Conservation (phyloP, 2,797 vertebrate genomes). For the Hyperoplus lanceolatus region DNA sequence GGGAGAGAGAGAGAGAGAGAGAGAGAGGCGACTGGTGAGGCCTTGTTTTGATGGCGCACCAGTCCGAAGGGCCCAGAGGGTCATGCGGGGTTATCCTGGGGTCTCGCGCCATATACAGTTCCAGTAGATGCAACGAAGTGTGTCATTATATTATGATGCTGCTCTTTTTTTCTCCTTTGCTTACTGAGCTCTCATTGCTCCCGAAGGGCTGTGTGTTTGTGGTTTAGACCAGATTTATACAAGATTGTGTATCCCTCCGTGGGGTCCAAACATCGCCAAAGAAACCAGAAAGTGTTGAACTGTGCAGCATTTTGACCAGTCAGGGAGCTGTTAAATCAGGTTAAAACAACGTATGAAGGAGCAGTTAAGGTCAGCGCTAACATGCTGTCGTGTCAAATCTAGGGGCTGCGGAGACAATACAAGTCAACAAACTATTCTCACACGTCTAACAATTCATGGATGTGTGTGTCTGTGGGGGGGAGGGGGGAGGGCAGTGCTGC, state of each 20-base stretch:
- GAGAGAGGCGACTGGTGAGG: slow-evolving; percentile 57
- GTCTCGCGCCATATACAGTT: slow-evolving; percentile 77
- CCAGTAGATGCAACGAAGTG: slow-evolving; percentile 80
- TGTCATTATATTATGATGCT: slow-evolving; percentile 80
- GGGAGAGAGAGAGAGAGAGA: slow-evolving; percentile 47
- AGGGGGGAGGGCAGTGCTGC: slow-evolving; percentile 1
- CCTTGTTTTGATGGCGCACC: slow-evolving; percentile 71
- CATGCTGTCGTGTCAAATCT: slow-evolving; percentile 36
- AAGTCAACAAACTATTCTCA: slow-evolving; percentile 45
- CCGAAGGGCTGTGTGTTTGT: slow-evolving; percentile 42
- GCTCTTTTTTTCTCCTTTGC: slow-evolving; percentile 34
- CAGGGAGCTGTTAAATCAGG: slow-evolving; percentile 42
- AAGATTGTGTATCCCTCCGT: slow-evolving; percentile 21
- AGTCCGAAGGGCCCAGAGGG: slow-evolving; percentile 60
- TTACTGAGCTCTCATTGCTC: slow-evolving; percentile 42
- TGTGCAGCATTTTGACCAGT: slow-evolving; percentile 20
- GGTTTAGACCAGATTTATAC: slow-evolving; percentile 20
- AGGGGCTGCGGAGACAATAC: slow-evolving; percentile 50
- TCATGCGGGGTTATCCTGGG: slow-evolving; percentile 69
- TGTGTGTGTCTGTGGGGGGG: slow-evolving; percentile 30
- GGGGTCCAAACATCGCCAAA: slow-evolving; percentile 18
- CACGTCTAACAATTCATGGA: slow-evolving; percentile 62
- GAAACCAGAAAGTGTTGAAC: slow-evolving; percentile 33
- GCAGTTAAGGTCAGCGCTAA: slow-evolving; percentile 21
- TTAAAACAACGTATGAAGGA: slow-evolving; percentile 24